Conservation (phyloP, 2,113 vertebrate genomes). For the Prochilodus magdalenae region DNA sequence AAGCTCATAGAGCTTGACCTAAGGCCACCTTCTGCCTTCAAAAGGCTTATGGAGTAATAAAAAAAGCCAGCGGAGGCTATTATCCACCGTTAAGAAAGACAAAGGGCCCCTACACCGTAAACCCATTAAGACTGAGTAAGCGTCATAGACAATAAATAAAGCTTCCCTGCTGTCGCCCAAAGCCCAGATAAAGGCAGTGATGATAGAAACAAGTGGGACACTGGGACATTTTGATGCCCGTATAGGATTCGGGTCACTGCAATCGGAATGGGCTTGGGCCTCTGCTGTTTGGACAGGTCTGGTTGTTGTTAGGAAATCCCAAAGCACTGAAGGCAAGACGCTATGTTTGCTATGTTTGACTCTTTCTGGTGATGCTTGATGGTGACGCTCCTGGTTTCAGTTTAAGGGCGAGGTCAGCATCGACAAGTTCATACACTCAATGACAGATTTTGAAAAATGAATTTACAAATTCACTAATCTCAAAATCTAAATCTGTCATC, state of each 20-base stretch:
- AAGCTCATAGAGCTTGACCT: slow-evolving; percentile 14
- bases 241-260: too few species aligned
- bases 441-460: not conserved
- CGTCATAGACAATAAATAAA: slow-evolving; percentile 15
- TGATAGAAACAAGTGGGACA: too few species aligned
- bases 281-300: too few species aligned
- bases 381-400: too few species aligned
- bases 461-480: slow-evolving; percentile 6
- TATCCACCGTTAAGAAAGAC: not conserved
- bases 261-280: too few species aligned
- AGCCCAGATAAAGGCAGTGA: too few species aligned
- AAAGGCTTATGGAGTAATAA: not conserved
- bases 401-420: not conserved
- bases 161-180: not conserved
- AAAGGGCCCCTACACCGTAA: not conserved
- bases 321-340: too few species aligned
- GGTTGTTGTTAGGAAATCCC: too few species aligned
- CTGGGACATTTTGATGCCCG: too few species aligned
- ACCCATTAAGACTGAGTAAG: not conserved
- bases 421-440: not conserved
- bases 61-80: not conserved
- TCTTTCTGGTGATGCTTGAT: too few species aligned
- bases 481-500: slow-evolving; percentile 5
- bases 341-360: too few species aligned
- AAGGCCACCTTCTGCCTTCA: not conserved